Evolutionary conservation across 2,888 invertebrate genomes (phyloP).

Genomic region (Acanthosoma haemorrhoidale): DNA sequence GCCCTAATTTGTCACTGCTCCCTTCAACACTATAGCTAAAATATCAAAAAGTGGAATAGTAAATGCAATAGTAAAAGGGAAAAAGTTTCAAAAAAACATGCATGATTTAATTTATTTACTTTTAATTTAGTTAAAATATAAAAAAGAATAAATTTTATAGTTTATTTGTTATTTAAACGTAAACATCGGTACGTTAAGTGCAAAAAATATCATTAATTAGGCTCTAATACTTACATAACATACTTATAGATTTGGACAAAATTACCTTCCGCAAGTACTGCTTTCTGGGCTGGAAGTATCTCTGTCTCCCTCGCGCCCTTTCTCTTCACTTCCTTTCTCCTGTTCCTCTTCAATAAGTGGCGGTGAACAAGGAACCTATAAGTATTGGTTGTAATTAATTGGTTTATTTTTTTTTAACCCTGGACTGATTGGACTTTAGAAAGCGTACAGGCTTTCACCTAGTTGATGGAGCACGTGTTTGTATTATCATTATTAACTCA

Average conservation of each 20-base stretch:
- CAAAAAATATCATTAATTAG: neutral
- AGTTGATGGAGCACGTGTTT: no score
- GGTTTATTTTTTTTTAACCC: neutral
- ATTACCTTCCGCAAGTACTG: constrained; percentile 45
- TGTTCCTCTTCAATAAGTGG: constrained; percentile 40
- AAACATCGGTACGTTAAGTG: constrained; percentile 8
- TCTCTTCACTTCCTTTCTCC: constrained; percentile 37
- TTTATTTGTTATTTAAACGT: neutral
- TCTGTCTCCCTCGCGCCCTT: constrained; percentile 38
- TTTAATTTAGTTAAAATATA: constrained; percentile 12
- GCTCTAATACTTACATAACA: constrained; percentile 19
- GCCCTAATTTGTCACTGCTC: constrained; percentile 41
- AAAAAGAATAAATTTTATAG: neutral
- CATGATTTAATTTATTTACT: neutral
- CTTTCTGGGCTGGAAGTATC: constrained; percentile 44
- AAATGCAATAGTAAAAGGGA: constrained; percentile 25
- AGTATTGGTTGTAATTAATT: neutral
- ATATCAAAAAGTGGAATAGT: constrained; percentile 31
- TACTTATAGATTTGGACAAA: neutral
- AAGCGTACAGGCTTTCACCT: no score
- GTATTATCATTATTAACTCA: no score
- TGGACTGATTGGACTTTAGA: neutral
- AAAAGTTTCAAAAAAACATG: constrained; percentile 7
- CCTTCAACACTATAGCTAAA: constrained; percentile 44
- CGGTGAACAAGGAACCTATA: constrained; percentile 40